These are phyloP conservation scores for Callospermophilus lateralis DNA, from an alignment of 2,113 vertebrate species.

Conservation along the genomic window DNA sequence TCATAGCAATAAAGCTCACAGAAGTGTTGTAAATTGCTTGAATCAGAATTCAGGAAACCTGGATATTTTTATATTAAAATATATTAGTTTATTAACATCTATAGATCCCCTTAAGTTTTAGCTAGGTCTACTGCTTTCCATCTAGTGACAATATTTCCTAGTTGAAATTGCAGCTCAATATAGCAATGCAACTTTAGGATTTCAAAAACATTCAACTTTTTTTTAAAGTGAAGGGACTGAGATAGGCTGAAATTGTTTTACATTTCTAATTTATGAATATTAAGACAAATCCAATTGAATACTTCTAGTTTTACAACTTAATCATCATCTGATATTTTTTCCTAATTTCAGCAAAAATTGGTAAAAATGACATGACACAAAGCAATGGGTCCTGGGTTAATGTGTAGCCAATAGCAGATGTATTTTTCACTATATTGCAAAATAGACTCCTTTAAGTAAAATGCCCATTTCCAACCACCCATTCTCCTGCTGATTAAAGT, in stretches of 20 bases:
- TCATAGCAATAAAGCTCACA: neutral
- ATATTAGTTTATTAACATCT: neutral
- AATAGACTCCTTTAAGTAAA: constrained; percentile 11
- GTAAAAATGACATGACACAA: constrained; percentile 47
- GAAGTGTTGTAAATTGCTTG: neutral
- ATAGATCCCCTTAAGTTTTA: neutral
- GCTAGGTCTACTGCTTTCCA: neutral
- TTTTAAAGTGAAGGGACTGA: constrained; percentile 25
- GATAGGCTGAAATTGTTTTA: constrained; percentile 1
- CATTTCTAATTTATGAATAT: constrained; percentile 49
- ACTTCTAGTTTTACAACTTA: constrained; percentile 24
- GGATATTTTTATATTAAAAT: neutral
- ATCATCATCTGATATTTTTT: neutral
- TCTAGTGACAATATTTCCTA: neutral
- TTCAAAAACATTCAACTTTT: constrained; percentile 51
- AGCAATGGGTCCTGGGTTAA: constrained; percentile 40
- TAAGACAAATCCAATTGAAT: constrained; percentile 19
- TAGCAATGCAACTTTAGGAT: neutral
- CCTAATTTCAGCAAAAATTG: constrained; percentile 8
- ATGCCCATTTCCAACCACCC: neutral
- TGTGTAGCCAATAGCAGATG: constrained; percentile 4
- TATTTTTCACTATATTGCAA: neutral
- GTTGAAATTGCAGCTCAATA: neutral
- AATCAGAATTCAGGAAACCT: neutral
- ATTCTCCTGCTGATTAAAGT: constrained; percentile 12